These are phyloP conservation scores for Eucriotettix oculatus DNA, from an alignment of 2,888 invertebrate genomes.

Conservation along the genomic window DNA sequence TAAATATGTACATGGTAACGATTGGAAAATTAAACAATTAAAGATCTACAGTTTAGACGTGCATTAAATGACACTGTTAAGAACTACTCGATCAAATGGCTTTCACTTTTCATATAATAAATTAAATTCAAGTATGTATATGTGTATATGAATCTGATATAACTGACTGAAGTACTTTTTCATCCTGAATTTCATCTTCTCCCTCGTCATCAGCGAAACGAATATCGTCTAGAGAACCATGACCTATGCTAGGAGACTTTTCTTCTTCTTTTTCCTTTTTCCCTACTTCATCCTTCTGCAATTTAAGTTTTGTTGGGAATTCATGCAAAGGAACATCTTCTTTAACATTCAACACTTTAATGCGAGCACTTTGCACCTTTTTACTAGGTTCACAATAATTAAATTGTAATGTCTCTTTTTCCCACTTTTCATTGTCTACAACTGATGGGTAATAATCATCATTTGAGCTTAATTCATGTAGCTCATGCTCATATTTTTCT, in stretches of 20 bases:
- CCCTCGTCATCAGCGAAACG: conserved; percentile 56
- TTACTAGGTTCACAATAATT: neutral
- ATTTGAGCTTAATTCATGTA: neutral
- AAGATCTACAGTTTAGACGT: too few species aligned
- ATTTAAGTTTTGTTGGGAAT: neutral
- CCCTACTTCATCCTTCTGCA: neutral
- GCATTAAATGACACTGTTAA: too few species aligned
- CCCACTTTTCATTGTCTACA: too few species aligned
- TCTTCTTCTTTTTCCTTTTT: conserved; percentile 39
- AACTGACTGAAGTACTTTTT: too few species aligned
- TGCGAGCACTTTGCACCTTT: neutral
- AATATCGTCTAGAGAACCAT: conserved; percentile 33
- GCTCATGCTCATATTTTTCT: neutral
- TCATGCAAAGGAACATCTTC: conserved; percentile 4
- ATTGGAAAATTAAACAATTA: too few species aligned
- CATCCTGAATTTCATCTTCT: conserved; percentile 20
- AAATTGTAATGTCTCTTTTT: too few species aligned
- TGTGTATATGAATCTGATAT: too few species aligned
- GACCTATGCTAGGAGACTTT: conserved; percentile 36
- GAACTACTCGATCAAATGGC: too few species aligned
- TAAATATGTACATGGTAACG: too few species aligned
- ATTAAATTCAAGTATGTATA: too few species aligned
- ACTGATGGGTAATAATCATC: too few species aligned
- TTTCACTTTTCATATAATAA: too few species aligned
- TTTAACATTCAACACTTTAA: neutral